Evolutionary conservation across 2,888 invertebrate genomes (phyloP), one percentile per base, ranked within the genome.

Genomic region (Trissonchulus latispiculum): DNA sequence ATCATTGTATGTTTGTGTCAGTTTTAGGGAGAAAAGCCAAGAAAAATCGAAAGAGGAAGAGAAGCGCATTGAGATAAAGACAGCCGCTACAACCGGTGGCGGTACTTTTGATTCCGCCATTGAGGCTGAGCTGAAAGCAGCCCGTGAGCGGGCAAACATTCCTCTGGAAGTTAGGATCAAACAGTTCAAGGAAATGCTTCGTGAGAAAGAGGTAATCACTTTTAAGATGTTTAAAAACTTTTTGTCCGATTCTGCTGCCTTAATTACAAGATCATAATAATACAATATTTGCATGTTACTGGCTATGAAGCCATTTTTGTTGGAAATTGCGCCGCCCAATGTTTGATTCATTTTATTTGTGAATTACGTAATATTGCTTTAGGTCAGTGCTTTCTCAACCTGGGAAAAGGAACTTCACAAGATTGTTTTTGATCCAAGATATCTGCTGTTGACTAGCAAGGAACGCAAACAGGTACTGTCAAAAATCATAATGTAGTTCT

Each of bases 401-500:
- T 99, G 99, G 96, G 97, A 99, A 86, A 99, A 99, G n/a, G 99
- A 99, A 83, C 88, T 99, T 78, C 96, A 97, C 86, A 99, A 99
- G 88, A 99, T 99, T 82, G 97, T 99, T 1, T 99, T 97, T 86
- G 99, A 99, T 86, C 91, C 92, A 23, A 88, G 99, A 1, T 99
- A 99, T 84, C 88, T 99, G 79, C 88, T 99, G 81, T 87, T 99
- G 77, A 94, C 94, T 70, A 93, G 94, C 1, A 94, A 94, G 86
- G 99, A 99, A 85, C 87, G 99, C 72, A 93, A 95, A 83, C 85
- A 86, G 81, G 76, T 77, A 59, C n/a, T n/a, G n/a, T n/a, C n/a
- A n/a, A 72, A 2, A 8, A 23, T 2, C 33, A 33, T 18, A 33
- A 8, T 28, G 18, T 67, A n/a, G n/a, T n/a, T n/a, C n/a, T n/a